phyloP scores from a whole-genome alignment of 2,888 invertebrate species.

The Orthosia incerta region DNA sequence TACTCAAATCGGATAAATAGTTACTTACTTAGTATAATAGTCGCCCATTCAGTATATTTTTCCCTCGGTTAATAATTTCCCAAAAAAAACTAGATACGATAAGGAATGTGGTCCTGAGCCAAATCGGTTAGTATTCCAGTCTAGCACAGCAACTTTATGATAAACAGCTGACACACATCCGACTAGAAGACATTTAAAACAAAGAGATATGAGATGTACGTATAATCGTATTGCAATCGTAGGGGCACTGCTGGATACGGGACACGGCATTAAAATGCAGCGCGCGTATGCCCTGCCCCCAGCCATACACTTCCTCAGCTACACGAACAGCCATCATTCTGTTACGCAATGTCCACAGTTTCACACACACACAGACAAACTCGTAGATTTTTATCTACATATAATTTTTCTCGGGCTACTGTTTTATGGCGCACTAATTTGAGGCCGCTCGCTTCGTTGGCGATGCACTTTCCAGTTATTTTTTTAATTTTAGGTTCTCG shows the following conservation, averaged over 20 bases:
- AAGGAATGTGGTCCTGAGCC: constrained; percentile 18
- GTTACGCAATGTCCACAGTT: constrained; percentile 72
- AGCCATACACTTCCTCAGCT: constrained; percentile 68
- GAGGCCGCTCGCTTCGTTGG: constrained; percentile 49
- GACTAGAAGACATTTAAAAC: constrained; percentile 50
- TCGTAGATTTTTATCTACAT: constrained; percentile 53
- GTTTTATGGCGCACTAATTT: constrained; percentile 57
- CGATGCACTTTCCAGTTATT: constrained; percentile 48
- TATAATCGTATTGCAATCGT: constrained; percentile 65
- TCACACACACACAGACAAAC: constrained; percentile 54
- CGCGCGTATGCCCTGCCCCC: constrained; percentile 74
- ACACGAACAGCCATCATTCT: constrained; percentile 66
- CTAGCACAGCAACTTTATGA: constrained; percentile 48
- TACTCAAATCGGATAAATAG: too few species aligned
- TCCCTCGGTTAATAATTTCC: too few species aligned
- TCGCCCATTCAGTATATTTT: too few species aligned
- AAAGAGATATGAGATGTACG: constrained; percentile 58
- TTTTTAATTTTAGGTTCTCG: constrained; percentile 44
- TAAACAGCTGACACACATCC: constrained; percentile 55
- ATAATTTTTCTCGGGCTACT: constrained; percentile 54
- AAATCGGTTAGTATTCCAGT: constrained; percentile 45
- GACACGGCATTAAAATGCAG: constrained; percentile 80
- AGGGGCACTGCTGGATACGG: constrained; percentile 66
- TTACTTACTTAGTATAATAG: too few species aligned
- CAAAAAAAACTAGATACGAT: background rate